A percentile compares a stretch with the other conserved stretches of the same genome.
Conservation (phyloP, 2,797 vertebrate genomes). For the Esox lucius region DNA sequence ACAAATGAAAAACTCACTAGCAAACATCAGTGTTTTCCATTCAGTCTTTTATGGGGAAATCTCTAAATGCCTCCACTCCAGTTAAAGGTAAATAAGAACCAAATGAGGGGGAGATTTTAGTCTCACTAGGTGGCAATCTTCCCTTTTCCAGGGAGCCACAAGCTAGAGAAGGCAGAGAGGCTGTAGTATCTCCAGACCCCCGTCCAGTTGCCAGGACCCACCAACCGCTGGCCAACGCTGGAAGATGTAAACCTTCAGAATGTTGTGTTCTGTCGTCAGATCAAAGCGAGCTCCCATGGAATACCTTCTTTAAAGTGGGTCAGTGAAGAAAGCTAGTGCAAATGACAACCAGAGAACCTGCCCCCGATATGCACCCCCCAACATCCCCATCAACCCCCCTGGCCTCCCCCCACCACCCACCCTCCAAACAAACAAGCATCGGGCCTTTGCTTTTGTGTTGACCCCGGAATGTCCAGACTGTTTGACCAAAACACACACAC, state of each 20-base stretch:
- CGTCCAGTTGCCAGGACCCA: conserved; percentile 31
- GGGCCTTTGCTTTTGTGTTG: conserved; percentile 56
- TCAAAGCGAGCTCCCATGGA: neutral
- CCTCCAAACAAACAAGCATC: conserved; percentile 34
- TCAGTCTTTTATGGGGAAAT: conserved; percentile 3
- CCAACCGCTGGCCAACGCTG: conserved; percentile 9
- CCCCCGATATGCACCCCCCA: neutral
- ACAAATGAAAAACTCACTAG: neutral
- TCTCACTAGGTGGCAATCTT: conserved; percentile 81
- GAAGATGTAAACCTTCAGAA: neutral
- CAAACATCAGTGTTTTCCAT: neutral
- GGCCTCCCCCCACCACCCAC: neutral
- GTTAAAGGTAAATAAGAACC: neutral
- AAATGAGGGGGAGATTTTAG: conserved; percentile 38
- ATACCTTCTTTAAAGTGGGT: neutral
- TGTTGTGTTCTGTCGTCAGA: conserved; percentile 10
- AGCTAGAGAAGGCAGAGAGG: conserved; percentile 34
- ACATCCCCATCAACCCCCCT: neutral
- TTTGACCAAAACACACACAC: conserved; percentile 71
- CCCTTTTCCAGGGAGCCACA: conserved; percentile 61
- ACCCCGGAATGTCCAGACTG: conserved; percentile 65
- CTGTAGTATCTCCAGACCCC: conserved; percentile 37
- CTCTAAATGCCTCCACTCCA: neutral
- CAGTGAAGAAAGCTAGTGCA: conserved; percentile 4
- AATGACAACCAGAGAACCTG: conserved; percentile 1